Percentiles rank a stretch among this genome's conserved stretches.
Evolutionary conservation across 2,113 vertebrate genomes (phyloP).

Genomic region (Bombycilla garrulus): DNA sequence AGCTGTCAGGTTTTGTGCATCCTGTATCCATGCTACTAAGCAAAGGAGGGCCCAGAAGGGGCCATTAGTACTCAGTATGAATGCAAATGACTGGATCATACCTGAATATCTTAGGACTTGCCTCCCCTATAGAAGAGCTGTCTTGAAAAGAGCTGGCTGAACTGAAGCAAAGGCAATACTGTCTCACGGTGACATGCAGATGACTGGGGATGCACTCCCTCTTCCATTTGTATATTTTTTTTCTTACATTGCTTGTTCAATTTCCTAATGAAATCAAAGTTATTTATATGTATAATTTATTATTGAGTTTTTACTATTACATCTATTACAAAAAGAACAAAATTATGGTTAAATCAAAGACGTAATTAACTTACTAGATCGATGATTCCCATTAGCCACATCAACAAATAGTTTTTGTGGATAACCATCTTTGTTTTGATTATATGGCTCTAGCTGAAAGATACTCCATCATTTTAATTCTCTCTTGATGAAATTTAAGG

Average conservation of each 20-base stretch:
- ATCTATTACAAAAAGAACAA: neutral
- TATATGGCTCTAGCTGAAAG: neutral
- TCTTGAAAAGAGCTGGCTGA: neutral
- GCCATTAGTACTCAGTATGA: neutral
- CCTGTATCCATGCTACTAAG: neutral
- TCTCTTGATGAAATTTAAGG: neutral
- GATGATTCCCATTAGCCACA: constrained; percentile 2
- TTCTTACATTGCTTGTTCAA: neutral
- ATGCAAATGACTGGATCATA: neutral
- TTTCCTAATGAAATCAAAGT: neutral
- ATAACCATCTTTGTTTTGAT: constrained; percentile 12
- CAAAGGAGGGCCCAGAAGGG: neutral
- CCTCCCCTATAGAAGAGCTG: neutral
- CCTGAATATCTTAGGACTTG: neutral
- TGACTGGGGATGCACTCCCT: neutral
- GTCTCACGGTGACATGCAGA: rapidly evolving
- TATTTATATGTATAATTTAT: neutral
- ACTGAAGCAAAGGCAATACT: neutral
- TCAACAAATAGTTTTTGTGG: neutral
- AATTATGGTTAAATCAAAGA: constrained; percentile 1
- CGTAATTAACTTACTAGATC: constrained; percentile 14
- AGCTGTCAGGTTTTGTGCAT: neutral
- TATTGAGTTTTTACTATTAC: neutral
- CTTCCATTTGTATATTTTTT: neutral
- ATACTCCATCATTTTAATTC: neutral